Percentiles rank a stretch among this genome's conserved stretches.
These are phyloP conservation scores for Leptopilina clavipes DNA, from an alignment of 1,140 invertebrate genomes.

Conservation along the genomic window DNA sequence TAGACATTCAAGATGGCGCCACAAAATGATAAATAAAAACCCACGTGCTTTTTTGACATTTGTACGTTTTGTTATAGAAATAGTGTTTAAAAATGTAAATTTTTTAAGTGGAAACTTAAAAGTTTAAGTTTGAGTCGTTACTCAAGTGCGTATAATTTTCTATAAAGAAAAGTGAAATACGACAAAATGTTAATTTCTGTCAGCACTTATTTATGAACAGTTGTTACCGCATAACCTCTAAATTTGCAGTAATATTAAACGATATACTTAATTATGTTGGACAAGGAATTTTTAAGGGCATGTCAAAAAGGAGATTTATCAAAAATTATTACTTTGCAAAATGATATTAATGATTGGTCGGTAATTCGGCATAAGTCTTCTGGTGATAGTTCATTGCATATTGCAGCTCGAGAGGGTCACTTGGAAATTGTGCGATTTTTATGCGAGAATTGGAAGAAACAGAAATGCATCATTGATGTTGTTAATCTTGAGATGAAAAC, in stretches of 20 bases:
- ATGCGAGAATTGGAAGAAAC: conserved; percentile 54
- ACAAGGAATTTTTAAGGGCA: conserved; percentile 54
- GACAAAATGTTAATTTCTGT: no score
- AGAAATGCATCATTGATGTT: conserved; percentile 54
- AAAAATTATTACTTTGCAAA: conserved; percentile 37
- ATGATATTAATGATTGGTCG: conserved; percentile 60
- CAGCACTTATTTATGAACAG: no score
- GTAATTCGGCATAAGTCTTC: conserved; percentile 55
- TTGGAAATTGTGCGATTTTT: conserved; percentile 61
- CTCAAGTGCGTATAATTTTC: no score
- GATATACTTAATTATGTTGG: conserved; percentile 38
- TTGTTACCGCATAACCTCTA: neutral
- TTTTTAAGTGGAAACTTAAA: no score
- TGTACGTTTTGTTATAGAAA: neutral
- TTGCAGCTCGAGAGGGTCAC: conserved; percentile 63
- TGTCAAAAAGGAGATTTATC: conserved; percentile 57
- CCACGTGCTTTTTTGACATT: neutral
- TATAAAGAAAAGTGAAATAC: no score
- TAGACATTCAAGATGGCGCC: conserved; percentile 6
- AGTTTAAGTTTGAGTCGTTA: no score
- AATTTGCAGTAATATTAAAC: neutral
- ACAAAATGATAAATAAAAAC: conserved; percentile 3
- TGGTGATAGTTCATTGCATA: conserved; percentile 66
- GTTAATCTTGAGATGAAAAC: conserved; percentile 65
- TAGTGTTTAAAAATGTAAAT: neutral